phyloP scores from a whole-genome alignment of 2,113 vertebrate species.

The Motacilla tschutschensis region DNA sequence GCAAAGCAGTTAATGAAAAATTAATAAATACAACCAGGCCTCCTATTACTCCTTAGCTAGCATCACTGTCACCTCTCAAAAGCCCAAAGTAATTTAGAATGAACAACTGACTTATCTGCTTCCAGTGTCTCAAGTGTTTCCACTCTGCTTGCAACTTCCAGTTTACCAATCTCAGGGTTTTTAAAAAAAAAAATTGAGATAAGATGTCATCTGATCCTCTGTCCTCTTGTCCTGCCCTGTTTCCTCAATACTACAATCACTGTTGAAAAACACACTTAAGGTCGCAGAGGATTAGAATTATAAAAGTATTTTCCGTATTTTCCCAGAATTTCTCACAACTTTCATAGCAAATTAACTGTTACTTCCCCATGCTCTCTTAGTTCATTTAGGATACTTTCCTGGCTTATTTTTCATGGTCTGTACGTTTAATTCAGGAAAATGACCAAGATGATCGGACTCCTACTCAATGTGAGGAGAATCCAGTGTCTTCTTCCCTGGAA shows the following conservation, averaged over 20 bases:
- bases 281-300: neutral
- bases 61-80: neutral
- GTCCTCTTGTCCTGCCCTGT: neutral
- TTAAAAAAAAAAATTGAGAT: neutral
- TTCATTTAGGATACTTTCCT: neutral
- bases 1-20: neutral
- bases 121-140: neutral
- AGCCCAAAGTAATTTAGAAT: neutral
- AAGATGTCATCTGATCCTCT: neutral
- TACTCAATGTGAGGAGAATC: neutral
- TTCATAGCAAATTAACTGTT: neutral
- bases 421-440: neutral
- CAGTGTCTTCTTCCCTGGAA: neutral
- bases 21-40: neutral
- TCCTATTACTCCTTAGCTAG: neutral
- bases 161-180: neutral
- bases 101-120: neutral
- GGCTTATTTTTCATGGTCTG: neutral
- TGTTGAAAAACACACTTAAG: neutral
- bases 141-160: fast-evolving
- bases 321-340: neutral
- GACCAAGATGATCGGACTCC: neutral
- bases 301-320: neutral
- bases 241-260: neutral
- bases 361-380: neutral